A percentile compares a stretch with the other conserved stretches of the same genome.
These are phyloP conservation scores for Meloidogyne chitwoodi DNA, from an alignment of 1,140 invertebrate genomes.

Conservation along the genomic window DNA sequence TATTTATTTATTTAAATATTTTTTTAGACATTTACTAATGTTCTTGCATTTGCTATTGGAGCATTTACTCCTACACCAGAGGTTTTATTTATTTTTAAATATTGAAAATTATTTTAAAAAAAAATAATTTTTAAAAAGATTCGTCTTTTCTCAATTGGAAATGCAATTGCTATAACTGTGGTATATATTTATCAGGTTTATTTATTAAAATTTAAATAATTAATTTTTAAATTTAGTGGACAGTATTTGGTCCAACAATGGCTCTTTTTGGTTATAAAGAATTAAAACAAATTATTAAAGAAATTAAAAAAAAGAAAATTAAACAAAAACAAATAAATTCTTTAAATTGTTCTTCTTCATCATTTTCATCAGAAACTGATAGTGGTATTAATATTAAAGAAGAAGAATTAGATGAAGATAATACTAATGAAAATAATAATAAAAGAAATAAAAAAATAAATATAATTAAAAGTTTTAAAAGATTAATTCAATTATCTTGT, in stretches of 20 bases:
- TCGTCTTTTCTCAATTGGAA: conserved; percentile 59
- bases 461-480: not conserved
- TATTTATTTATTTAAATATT: not conserved
- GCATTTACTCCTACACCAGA: conserved; percentile 57
- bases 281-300: conserved; percentile 18
- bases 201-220: not conserved
- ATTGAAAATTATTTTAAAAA: not conserved
- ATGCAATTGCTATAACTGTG: conserved; percentile 53
- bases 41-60: conserved; percentile 55
- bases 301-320: conserved; percentile 4
- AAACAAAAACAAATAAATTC: not conserved
- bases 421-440: not conserved
- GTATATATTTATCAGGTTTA: conserved; percentile 56
- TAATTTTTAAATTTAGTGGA: conserved; percentile 44
- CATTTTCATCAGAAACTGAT: not conserved
- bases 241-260: conserved; percentile 53
- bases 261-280: conserved; percentile 47
- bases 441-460: not conserved
- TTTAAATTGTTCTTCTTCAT: not conserved
- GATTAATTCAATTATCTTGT: not conserved
- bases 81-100: conserved; percentile 7
- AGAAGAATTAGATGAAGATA: not conserved
- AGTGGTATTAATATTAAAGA: not conserved
- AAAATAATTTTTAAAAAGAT: conserved; percentile 28
- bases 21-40: conserved; percentile 51